Evolutionary conservation across 1,140 invertebrate species (phyloP).

Genomic region (Drosophila saltans): DNA sequence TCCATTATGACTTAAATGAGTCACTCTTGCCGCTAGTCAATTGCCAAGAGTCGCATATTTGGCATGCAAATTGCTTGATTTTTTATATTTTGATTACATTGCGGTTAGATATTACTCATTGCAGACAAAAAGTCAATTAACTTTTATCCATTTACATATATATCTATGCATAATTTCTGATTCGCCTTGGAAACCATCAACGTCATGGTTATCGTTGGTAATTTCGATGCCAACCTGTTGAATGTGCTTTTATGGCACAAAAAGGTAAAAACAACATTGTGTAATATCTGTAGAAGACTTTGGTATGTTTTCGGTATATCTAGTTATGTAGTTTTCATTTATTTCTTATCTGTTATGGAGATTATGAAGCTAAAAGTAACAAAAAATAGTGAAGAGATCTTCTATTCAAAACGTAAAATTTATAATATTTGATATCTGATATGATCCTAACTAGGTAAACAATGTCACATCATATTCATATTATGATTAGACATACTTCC

Average conservation of each 20-base stretch:
- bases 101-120: conserved; percentile 46
- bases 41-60: conserved; percentile 15
- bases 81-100: conserved; percentile 30
- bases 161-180: conserved; percentile 27
- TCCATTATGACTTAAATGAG: conserved; percentile 27
- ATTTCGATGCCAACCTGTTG: conserved; percentile 4
- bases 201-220: conserved; percentile 12
- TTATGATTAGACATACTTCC: background rate
- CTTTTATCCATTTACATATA: conserved; percentile 16
- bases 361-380: background rate
- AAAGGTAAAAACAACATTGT: background rate
- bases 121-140: conserved; percentile 20
- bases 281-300: conserved; percentile 29
- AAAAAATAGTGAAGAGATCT: background rate
- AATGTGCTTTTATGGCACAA: conserved; percentile 20
- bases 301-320: conserved; percentile 22
- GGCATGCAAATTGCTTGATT: conserved; percentile 63
- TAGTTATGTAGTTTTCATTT: conserved; percentile 16
- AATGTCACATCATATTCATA: background rate
- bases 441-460: background rate
- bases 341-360: background rate
- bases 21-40: conserved; percentile 46
- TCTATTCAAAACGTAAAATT: background rate
- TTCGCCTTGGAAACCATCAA: conserved; percentile 25
- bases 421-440: conserved; percentile 15